phyloP scores from a whole-genome alignment of 2,888 invertebrate genomes.

The Phania funesta region DNA sequence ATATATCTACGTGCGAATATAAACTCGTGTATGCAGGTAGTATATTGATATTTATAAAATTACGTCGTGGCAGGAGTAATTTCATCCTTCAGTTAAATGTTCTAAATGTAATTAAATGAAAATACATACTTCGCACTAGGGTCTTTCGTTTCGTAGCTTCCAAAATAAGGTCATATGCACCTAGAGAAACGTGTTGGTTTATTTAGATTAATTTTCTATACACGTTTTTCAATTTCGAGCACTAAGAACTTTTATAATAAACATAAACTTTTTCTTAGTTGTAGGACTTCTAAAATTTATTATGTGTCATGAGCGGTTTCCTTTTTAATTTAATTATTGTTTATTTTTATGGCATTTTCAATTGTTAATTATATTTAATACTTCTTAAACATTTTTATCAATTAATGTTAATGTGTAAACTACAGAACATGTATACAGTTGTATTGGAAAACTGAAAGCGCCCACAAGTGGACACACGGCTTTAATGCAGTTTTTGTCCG shows the following conservation, averaged over 20 bases:
- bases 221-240: neutral
- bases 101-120: slow-evolving; percentile 63
- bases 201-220: neutral
- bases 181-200: slow-evolving; percentile 4
- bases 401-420: too few relatives aligned
- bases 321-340: too few relatives aligned
- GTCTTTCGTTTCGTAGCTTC: slow-evolving; percentile 1
- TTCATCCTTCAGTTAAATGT: slow-evolving; percentile 55
- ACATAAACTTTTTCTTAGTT: too few relatives aligned
- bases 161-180: slow-evolving; percentile 57
- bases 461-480: too few relatives aligned
- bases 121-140: slow-evolving; percentile 4
- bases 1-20: neutral
- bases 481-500: too few relatives aligned
- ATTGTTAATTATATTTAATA: too few relatives aligned
- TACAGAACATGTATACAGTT: too few relatives aligned
- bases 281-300: too few relatives aligned
- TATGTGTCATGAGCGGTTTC: too few relatives aligned
- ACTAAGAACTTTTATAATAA: neutral
- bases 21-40: neutral
- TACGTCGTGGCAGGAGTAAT: slow-evolving; percentile 43
- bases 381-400: too few relatives aligned
- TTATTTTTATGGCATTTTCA: too few relatives aligned
- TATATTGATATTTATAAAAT: slow-evolving; percentile 39
- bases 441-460: too few relatives aligned